A percentile compares a stretch with the other conserved stretches of the same genome.
Evolutionary conservation across 1,140 invertebrate genomes (phyloP).

Genomic region (Liolophura sinensis): DNA sequence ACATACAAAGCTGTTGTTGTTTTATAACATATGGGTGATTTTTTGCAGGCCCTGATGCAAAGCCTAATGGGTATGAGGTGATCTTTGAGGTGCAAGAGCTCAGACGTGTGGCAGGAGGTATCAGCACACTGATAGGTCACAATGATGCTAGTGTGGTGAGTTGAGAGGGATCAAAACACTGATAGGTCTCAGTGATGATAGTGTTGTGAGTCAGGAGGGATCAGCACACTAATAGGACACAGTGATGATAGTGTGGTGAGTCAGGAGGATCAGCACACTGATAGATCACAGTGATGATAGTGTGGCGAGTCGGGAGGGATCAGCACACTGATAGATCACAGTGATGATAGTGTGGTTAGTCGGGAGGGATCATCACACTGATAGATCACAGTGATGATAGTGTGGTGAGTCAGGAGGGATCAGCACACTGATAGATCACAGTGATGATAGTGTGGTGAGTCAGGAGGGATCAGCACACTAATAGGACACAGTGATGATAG

Average conservation of each 20-base stretch:
- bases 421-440: conserved; percentile 81
- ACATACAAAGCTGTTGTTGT: too few species aligned
- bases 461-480: too few species aligned
- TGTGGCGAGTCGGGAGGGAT: conserved; percentile 72
- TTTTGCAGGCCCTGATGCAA: too few species aligned
- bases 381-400: conserved; percentile 86
- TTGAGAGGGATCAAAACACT: conserved; percentile 77
- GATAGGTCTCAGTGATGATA: conserved; percentile 84
- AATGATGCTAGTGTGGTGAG: conserved; percentile 78
- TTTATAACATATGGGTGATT: too few species aligned
- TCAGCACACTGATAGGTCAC: conserved; percentile 81
- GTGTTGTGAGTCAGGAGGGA: conserved; percentile 72
- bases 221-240: conserved; percentile 81
- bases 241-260: conserved; percentile 77
- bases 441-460: conserved; percentile 75
- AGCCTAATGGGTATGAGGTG: conserved; percentile 75
- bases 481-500: too few species aligned
- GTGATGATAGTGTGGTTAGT: conserved; percentile 78
- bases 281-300: too few species aligned
- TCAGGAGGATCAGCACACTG: too few species aligned
- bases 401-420: conserved; percentile 74
- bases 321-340: conserved; percentile 81
- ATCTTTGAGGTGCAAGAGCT: conserved; percentile 81
- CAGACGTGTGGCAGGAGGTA: conserved; percentile 73
- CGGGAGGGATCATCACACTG: conserved; percentile 77